These are phyloP conservation scores for Agelastica alni DNA, from an alignment of 2,888 invertebrate genomes.

Conservation along the genomic window DNA sequence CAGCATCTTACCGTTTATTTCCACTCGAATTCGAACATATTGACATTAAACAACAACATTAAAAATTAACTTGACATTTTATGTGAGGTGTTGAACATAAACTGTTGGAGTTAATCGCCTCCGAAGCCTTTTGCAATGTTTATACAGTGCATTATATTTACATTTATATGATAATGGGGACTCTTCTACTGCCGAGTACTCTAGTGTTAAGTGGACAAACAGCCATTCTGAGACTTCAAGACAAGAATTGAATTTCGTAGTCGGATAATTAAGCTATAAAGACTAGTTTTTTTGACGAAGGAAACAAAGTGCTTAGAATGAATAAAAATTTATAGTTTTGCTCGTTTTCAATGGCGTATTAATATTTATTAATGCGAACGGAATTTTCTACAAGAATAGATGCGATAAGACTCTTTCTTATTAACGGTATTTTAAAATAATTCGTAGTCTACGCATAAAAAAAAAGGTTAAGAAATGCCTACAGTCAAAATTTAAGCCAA, in stretches of 20 bases:
- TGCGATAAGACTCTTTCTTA: too few species aligned
- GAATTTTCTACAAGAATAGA: too few species aligned
- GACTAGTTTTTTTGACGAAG: conserved; percentile 15
- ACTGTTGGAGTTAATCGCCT: conserved; percentile 37
- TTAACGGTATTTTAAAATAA: too few species aligned
- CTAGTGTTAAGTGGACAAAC: conserved; percentile 45
- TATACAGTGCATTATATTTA: conserved; percentile 42
- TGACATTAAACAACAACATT: conserved; percentile 22
- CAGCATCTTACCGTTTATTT: background rate
- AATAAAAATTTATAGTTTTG: too few species aligned
- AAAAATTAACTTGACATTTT: conserved; percentile 41
- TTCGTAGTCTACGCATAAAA: too few species aligned
- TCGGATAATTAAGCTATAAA: conserved; percentile 43
- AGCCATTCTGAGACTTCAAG: conserved; percentile 36
- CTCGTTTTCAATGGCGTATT: too few species aligned
- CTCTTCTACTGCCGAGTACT: conserved; percentile 35
- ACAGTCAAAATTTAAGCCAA: too few species aligned
- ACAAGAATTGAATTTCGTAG: conserved; percentile 40
- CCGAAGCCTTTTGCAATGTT: conserved; percentile 39
- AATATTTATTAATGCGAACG: too few species aligned
- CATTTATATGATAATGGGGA: conserved; percentile 47
- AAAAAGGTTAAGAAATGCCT: too few species aligned
- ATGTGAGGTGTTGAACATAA: conserved; percentile 36
- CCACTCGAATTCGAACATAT: conserved; percentile 11
- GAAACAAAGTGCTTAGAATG: background rate